Evolutionary conservation across 2,797 vertebrate species (phyloP).

Genomic region (Sardinella longiceps): DNA sequence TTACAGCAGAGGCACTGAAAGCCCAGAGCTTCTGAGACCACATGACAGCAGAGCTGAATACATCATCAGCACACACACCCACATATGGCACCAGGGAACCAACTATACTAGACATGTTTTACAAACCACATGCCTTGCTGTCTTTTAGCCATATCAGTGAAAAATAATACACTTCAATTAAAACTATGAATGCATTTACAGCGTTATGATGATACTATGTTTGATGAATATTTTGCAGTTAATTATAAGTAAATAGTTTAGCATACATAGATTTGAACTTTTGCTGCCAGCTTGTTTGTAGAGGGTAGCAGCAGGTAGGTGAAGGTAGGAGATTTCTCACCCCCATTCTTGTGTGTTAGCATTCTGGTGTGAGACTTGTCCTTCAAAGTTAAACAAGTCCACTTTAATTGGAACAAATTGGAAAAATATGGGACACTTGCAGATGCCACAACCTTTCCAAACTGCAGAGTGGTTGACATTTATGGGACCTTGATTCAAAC

Average conservation of each 20-base stretch:
- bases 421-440: constrained; percentile 34
- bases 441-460: constrained; percentile 53
- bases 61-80: not conserved
- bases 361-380: constrained; percentile 20
- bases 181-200: not conserved
- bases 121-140: not conserved
- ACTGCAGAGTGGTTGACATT: constrained; percentile 57
- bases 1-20: constrained; percentile 56
- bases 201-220: not conserved
- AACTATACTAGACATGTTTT: not conserved
- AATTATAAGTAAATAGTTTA: not conserved
- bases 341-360: not conserved
- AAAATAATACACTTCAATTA: not conserved
- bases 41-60: not conserved
- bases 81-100: not conserved
- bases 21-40: constrained; percentile 59
- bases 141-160: not conserved
- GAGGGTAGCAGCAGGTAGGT: not conserved
- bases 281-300: not conserved
- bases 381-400: constrained; percentile 38
- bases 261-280: not conserved
- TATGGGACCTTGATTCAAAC: constrained; percentile 58
- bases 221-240: not conserved
- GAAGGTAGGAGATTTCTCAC: not conserved
- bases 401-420: constrained; percentile 23